phyloP scores from a whole-genome alignment of 2,888 invertebrate genomes.

The Rhimphoctona megacephalus region DNA sequence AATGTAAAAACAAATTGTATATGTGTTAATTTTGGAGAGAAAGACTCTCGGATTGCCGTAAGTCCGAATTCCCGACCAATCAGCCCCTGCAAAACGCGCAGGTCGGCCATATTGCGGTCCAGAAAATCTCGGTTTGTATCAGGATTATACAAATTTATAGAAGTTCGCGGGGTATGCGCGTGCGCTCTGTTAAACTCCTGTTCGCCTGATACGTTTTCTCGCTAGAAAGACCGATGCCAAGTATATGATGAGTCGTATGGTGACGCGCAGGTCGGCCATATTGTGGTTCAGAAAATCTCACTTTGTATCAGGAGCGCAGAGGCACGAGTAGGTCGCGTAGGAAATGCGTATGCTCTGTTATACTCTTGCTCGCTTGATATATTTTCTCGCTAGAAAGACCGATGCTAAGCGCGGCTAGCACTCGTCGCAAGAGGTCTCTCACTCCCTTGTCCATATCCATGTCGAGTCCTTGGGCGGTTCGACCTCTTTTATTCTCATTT shows the following conservation, averaged over 20 bases:
- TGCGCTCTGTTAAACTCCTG: not conserved
- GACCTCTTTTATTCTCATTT: slow-evolving; percentile 32
- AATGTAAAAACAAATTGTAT: not conserved
- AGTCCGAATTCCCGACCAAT: slow-evolving; percentile 53
- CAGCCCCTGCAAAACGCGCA: slow-evolving; percentile 58
- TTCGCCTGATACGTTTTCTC: slow-evolving; percentile 30
- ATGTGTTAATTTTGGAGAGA: slow-evolving; percentile 20
- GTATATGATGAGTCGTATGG: slow-evolving; percentile 14
- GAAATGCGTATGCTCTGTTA: not conserved
- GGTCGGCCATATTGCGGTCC: slow-evolving; percentile 66
- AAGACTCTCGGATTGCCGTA: slow-evolving; percentile 42
- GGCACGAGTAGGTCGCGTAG: not conserved
- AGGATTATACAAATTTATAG: slow-evolving; percentile 5
- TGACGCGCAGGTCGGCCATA: slow-evolving; percentile 37
- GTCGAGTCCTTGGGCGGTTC: not conserved
- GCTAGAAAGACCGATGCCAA: slow-evolving; percentile 35
- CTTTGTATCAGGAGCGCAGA: slow-evolving; percentile 54
- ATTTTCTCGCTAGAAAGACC: slow-evolving; percentile 26
- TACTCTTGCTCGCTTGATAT: slow-evolving; percentile 28
- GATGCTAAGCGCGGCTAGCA: slow-evolving; percentile 41
- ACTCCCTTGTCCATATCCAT: not conserved
- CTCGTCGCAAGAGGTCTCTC: slow-evolving; percentile 30
- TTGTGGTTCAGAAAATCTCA: slow-evolving; percentile 64
- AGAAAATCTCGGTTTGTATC: slow-evolving; percentile 68
- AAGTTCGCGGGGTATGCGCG: not conserved